Percentiles rank a stretch among this genome's conserved stretches.
Evolutionary conservation across 2,113 vertebrate genomes (phyloP).

Genomic region (Arvicanthis niloticus): DNA sequence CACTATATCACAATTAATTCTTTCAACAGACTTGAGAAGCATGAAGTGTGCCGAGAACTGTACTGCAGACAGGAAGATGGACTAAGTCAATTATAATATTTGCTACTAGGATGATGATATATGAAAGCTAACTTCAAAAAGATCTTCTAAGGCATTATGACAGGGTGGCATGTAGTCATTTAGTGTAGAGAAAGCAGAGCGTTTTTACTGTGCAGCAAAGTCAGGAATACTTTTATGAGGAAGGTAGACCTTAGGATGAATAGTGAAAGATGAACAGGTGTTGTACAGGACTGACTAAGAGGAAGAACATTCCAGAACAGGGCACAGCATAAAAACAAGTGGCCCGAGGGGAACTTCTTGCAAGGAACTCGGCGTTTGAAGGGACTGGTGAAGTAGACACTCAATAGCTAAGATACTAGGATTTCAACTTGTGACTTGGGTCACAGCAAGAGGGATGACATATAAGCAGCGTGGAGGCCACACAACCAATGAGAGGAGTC

Average conservation of each 20-base stretch:
- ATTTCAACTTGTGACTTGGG: slow-evolving; percentile 4
- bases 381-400: neutral
- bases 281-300: slow-evolving; percentile 47
- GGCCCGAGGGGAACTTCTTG: neutral
- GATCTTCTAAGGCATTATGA: slow-evolving; percentile 24
- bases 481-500: no score
- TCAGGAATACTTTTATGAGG: slow-evolving; percentile 36
- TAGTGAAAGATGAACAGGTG: slow-evolving; percentile 47
- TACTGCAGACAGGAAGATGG: neutral
- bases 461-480: neutral
- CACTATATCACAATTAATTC: neutral
- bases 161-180: neutral
- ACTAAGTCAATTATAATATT: neutral
- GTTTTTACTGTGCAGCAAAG: neutral
- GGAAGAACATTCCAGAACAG: slow-evolving; percentile 25
- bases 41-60: neutral
- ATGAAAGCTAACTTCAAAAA: slow-evolving; percentile 33
- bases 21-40: slow-evolving; percentile 15
- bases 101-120: neutral
- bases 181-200: neutral
- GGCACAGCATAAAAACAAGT: slow-evolving; percentile 8
- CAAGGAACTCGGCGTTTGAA: neutral
- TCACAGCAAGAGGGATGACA: neutral
- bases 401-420: neutral
- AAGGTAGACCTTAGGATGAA: neutral